These are phyloP conservation scores for Pagetopsis macropterus DNA, from an alignment of 2,797 vertebrate species.

Conservation along the genomic window DNA sequence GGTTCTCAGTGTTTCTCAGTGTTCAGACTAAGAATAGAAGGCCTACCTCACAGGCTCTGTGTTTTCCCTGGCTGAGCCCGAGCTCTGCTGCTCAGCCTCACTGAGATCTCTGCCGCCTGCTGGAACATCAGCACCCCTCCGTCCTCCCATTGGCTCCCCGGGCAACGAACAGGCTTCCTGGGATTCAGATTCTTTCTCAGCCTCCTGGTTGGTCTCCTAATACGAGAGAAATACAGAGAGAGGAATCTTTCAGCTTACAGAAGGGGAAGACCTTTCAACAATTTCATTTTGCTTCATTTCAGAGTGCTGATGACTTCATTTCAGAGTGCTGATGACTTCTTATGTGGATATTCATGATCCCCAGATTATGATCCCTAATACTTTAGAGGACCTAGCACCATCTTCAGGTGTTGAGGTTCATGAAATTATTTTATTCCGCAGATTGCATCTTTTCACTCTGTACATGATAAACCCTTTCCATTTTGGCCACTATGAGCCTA, in stretches of 20 bases:
- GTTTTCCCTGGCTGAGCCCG: slow-evolving; percentile 56
- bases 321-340: neutral
- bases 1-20: slow-evolving; percentile 47
- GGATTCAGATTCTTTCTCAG: neutral
- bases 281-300: neutral
- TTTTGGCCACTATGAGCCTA: too few relatives aligned
- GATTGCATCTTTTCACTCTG: too few relatives aligned
- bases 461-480: too few relatives aligned
- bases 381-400: neutral
- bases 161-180: slow-evolving; percentile 19
- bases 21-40: slow-evolving; percentile 68
- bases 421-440: too few relatives aligned
- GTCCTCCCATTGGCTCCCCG: slow-evolving; percentile 11
- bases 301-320: neutral
- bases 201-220: slow-evolving; percentile 30
- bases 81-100: slow-evolving; percentile 45
- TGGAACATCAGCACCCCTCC: slow-evolving; percentile 17
- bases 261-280: neutral
- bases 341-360: neutral
- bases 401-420: too few relatives aligned
- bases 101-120: slow-evolving; percentile 26
- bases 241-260: neutral
- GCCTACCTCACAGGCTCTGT: slow-evolving; percentile 73
- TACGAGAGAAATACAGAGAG: neutral
- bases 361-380: neutral